Conservation (phyloP, 2,113 vertebrate species). For the Heterocephalus glaber region DNA sequence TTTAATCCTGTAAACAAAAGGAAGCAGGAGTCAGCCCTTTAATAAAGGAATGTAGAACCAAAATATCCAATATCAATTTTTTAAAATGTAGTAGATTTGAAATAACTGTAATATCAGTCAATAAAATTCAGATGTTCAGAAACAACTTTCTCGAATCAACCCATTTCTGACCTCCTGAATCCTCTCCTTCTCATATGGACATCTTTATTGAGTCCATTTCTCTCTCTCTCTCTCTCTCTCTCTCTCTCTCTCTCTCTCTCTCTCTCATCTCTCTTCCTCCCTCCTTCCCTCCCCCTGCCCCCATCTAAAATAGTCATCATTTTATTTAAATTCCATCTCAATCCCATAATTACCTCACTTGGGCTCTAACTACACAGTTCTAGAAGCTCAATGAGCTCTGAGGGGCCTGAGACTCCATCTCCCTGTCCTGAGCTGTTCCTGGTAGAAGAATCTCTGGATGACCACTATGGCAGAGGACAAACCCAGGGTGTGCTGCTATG, state of each 20-base stretch:
- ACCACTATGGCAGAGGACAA: background rate
- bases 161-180: background rate
- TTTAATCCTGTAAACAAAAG: slow-evolving; percentile 24
- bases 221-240: background rate
- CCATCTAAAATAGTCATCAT: background rate
- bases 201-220: background rate
- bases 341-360: background rate
- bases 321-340: background rate
- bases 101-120: background rate
- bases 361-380: background rate
- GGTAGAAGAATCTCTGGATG: background rate
- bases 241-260: background rate
- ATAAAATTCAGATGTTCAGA: slow-evolving; percentile 30
- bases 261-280: background rate
- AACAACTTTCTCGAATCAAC: background rate
- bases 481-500: accelerated
- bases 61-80: slow-evolving; percentile 24
- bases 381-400: background rate
- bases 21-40: background rate
- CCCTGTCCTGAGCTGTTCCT: background rate
- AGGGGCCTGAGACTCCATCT: background rate
- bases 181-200: background rate
- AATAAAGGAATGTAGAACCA: background rate
- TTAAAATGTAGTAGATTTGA: background rate
- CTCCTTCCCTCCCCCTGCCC: too few species aligned